phyloP scores from a whole-genome alignment of 2,888 invertebrate species.

The Ischnus inquisitorius region DNA sequence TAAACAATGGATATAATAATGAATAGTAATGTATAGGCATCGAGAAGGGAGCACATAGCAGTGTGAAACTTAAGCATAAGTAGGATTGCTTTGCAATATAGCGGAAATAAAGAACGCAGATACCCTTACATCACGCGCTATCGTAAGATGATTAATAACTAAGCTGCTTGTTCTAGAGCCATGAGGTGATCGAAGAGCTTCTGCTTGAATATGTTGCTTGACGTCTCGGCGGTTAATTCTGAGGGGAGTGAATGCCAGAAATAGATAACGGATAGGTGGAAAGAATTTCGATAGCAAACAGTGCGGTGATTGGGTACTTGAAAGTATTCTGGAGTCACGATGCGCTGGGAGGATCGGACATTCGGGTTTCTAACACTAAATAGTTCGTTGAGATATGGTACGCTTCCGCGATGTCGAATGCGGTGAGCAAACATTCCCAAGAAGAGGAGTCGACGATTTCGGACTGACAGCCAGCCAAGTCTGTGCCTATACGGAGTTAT shows the following conservation, averaged over 20 bases:
- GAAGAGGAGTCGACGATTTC: background rate
- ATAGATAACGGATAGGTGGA: background rate
- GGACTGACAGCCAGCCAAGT: background rate
- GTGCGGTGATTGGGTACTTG: background rate
- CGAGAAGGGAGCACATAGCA: no score
- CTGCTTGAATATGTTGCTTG: background rate
- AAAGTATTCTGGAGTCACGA: background rate
- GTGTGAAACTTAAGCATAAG: no score
- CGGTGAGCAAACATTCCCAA: background rate
- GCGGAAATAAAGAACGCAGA: background rate
- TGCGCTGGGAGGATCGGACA: background rate
- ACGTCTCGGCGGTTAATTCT: background rate
- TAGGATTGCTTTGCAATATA: no score
- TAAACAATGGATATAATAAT: no score
- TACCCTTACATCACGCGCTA: background rate
- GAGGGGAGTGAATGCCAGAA: background rate
- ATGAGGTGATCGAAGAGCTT: background rate
- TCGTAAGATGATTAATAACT: background rate
- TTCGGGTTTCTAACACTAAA: background rate
- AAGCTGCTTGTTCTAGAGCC: background rate
- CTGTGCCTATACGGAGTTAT: background rate
- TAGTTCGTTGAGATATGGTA: background rate
- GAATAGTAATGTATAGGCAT: no score
- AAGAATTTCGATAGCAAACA: background rate
- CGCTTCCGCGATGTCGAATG: background rate